Evolutionary conservation across 2,797 vertebrate species (phyloP), one percentile per base, ranked within the genome.

Genomic region (Oreochromis mossambicus): DNA sequence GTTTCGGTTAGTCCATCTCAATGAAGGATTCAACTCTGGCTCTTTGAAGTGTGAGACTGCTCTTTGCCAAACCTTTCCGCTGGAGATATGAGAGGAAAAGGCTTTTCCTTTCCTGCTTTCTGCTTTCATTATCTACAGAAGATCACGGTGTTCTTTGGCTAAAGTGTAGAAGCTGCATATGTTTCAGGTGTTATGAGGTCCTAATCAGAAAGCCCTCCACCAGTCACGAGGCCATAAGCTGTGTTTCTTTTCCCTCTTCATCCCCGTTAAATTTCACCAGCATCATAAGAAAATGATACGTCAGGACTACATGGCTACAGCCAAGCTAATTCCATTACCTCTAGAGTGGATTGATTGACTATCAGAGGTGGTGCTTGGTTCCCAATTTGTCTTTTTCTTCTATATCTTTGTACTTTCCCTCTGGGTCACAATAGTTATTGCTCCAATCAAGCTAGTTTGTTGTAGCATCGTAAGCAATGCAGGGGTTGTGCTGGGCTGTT

Each of bases 261-360:
- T 78, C 54, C 36, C 46, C 75, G 56, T 41, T 76, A 41, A 88
- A 87, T 90, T 91, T 77, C 54, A 83, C 93, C 90, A 89, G 79
- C 82, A 56, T 91, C 88, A 83, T 88, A 92, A 92, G 79, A 85
- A 90, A 90, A 91, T 83, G 41, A 87, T 90, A 89, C 77, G 58
- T 79, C 78, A 29, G 7, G 12, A 2, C 15, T 29, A 8, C 32
- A 7, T 80, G 24, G 41, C 24, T 46, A 29, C 13, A 82, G 21
- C 19, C 10, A 8, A 26, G 34, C 51, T 43, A 76, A 77, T 68
- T n/a, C 5, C 50, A 68, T 26, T 34, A 21, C 2, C 2, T 68
- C 21, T 19, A 46, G n/a, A 73, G 19, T 11, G n/a, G 8, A 54
- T 1, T 24, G 48, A 13, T 2, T 41, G 15, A 36, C 58, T 43